Evolutionary conservation across 2,113 vertebrate genomes (phyloP), one percentile per base, ranked within the genome.

Genomic region (Thunnus maccoyii): DNA sequence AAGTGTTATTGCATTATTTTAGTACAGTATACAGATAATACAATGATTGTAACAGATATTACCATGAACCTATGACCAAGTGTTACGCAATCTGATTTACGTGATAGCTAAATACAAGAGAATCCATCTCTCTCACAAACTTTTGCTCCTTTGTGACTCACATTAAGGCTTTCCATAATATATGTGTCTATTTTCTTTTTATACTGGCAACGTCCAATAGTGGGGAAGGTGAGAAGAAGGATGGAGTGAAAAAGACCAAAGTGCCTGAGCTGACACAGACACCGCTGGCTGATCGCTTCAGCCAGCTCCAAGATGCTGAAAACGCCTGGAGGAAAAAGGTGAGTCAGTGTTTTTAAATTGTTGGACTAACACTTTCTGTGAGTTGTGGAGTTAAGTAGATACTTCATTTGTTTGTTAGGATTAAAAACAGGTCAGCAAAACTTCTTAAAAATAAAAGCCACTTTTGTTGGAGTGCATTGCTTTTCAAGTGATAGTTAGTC

Each of bases 311-410:
- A 27, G 91, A 87, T 22, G 76, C 94, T 14, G 95, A 95, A 82
- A 92, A 90, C 2, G 75, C 92, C 82, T 96, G 95, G 94, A 95
- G 48, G 88, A 95, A 95, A 86, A 96, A 96, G 93, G 95, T 96
- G 44, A 8, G 25, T 27, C 27, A 25, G 22, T 30, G 3, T 5
- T 58, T 46, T 48, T 3, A 8, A 30, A 11, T 32, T 20, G 12
- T 13, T 30, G 15, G 54, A 27, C 9, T 16, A 41, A 55, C 47
- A 50, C 16, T 18, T 62, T 48, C 5, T 60, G 30, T 51, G 32
- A 54, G 47, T 62, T 12, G 67, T 30, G 9, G 20, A 16, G 36
- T 51, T 13, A 41, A 13, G 15, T 44, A 51, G 30, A 41, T 41
- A 41, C 36, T 41, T 41, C 9, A 41, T 25, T 22, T 1, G 3